Evolutionary conservation across 1,140 invertebrate species (phyloP), one percentile per base, ranked within the genome.

Genomic region (Cepaea nemoralis): DNA sequence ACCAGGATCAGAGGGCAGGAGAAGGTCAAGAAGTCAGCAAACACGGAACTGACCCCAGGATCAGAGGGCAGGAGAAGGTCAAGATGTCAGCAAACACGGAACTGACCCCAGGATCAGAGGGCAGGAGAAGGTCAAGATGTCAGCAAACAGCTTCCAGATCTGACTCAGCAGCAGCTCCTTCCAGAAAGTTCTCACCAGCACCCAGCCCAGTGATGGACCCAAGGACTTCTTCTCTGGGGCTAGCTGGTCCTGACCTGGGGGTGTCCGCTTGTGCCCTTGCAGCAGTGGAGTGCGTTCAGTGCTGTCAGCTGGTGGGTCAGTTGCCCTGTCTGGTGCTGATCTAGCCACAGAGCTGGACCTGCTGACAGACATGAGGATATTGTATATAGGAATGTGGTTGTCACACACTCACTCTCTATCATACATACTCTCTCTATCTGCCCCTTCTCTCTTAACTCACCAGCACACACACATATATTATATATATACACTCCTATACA

Each of bases 81-180:
- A 85, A 45, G 24, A 71, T 74, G 83, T 88, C 87, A 82, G 85
- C 85, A 27, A 85, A 77, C n/a, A 88, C n/a, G n/a, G n/a, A 27
- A 84, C 85, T 82, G 81, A 87, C 87, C 82, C 80, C 50, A 88
- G 76, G 40, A 88, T 73, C 22, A 86, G 67, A 10, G 87, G 87
- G 39, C 84, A 84, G 31, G 74, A 55, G 71, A 88, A 82, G 0
- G 84, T 67, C 55, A 85, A 45, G 24, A 71, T 74, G 83, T 88
- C 87, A 82, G 85, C 85, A 27, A 85, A 77, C n/a, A 88, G 78
- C 63, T 88, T 88, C 80, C 84, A 86, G 35, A 84, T 77, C 69
- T 86, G 85, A 33, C 82, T 80, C 74, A 82, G 76, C 0, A 88
- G 66, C 19, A 86, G 40, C 27, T 88, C 82, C 77, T 77, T 12